phyloP scores from a whole-genome alignment of 1,140 invertebrate genomes.

The Octopus sinensis region DNA sequence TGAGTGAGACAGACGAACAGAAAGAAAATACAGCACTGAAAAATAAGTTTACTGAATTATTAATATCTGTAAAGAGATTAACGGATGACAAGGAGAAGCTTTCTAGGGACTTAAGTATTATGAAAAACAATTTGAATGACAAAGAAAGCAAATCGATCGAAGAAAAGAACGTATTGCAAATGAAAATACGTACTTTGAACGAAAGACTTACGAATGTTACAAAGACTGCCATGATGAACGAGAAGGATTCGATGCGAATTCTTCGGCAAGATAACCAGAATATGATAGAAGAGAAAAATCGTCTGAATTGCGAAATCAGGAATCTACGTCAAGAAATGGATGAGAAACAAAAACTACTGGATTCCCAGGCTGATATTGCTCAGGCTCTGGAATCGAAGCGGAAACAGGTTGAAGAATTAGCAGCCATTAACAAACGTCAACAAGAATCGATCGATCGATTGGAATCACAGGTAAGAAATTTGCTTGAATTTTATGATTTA shows the following conservation, averaged over 20 bases:
- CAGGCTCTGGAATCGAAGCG: conserved; percentile 33
- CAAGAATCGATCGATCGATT: conserved; percentile 34
- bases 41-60: conserved; percentile 31
- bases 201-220: conserved; percentile 40
- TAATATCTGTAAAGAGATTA: conserved; percentile 36
- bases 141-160: conserved; percentile 30
- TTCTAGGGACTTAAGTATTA: conserved; percentile 31
- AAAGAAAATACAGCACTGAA: conserved; percentile 37
- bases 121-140: conserved; percentile 34
- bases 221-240: conserved; percentile 37
- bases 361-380: neutral
- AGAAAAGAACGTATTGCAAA: conserved; percentile 36
- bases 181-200: conserved; percentile 30
- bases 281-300: conserved; percentile 3
- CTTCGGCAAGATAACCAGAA: conserved; percentile 11
- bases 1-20: conserved; percentile 36
- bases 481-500: too few species aligned
- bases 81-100: conserved; percentile 43
- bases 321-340: neutral
- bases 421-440: conserved; percentile 34
- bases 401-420: conserved; percentile 40
- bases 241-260: conserved; percentile 19
- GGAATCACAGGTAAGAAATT: conserved; percentile 32
- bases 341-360: neutral
- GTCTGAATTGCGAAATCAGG: neutral